Evolutionary conservation across 2,888 invertebrate genomes (phyloP).

Genomic region (Thysanoteuthis rhombus): DNA sequence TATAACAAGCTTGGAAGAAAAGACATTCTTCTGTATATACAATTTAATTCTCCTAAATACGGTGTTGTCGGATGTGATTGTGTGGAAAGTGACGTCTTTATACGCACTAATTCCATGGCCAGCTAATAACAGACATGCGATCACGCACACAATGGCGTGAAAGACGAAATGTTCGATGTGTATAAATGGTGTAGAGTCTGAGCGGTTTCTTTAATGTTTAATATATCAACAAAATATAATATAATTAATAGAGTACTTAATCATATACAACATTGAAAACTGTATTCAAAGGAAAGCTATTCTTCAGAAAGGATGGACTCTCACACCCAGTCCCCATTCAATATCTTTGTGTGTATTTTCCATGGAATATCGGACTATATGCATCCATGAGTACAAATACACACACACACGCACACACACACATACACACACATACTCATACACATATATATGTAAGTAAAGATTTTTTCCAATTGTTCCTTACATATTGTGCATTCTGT

Average conservation of each 20-base stretch:
- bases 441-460: neutral
- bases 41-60: neutral
- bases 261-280: slow-evolving; percentile 12
- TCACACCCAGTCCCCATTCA: too few species aligned
- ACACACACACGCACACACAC: neutral
- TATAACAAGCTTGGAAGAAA: neutral
- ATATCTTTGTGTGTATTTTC: too few species aligned
- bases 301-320: neutral
- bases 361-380: neutral
- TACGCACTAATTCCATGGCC: neutral
- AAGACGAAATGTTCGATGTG: neutral
- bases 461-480: too few species aligned
- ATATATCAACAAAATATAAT: neutral
- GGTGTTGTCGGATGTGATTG: neutral
- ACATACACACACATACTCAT: neutral
- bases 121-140: neutral
- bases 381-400: neutral
- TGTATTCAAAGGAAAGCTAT: neutral
- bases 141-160: neutral
- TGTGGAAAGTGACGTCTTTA: neutral
- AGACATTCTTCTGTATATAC: neutral
- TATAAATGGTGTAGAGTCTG: neutral
- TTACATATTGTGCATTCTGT: too few species aligned
- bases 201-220: neutral
- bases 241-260: neutral